These are phyloP conservation scores for Piaya cayana DNA, from an alignment of 2,113 vertebrate species.

Conservation along the genomic window DNA sequence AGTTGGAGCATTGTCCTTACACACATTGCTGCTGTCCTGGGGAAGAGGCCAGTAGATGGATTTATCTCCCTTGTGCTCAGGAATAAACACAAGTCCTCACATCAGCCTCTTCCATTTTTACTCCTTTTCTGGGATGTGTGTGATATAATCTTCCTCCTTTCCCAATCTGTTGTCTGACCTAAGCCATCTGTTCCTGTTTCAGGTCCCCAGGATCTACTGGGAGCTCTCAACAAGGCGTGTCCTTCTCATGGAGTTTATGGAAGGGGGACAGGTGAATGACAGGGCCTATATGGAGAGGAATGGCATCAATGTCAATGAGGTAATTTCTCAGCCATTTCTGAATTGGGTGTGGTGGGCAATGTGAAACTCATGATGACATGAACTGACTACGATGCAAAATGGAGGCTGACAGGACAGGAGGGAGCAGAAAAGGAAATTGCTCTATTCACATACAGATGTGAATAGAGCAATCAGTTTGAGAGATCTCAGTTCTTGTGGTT, in stretches of 20 bases:
- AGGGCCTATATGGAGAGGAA: constrained; percentile 89
- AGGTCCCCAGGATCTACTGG: constrained; percentile 95
- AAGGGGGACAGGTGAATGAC: constrained; percentile 95
- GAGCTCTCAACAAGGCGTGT: constrained; percentile 91
- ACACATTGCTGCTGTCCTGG: neutral
- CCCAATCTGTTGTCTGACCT: neutral
- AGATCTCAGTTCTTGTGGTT: neutral
- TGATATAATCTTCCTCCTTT: neutral
- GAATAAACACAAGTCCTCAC: neutral
- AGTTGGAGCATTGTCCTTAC: neutral
- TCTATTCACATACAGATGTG: neutral
- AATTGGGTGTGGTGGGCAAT: rapidly evolving
- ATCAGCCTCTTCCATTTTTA: neutral
- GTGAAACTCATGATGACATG: neutral
- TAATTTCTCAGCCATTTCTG: constrained; percentile 56
- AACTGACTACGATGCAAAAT: neutral
- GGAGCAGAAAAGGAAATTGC: neutral
- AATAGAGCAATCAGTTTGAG: neutral
- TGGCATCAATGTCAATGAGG: constrained; percentile 89
- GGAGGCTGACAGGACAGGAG: neutral
- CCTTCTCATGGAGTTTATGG: constrained; percentile 95
- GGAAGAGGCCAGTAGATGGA: neutral
- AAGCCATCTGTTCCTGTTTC: neutral
- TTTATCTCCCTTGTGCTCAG: neutral
- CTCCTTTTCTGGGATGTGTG: neutral